Evolutionary conservation across 1,140 invertebrate species (phyloP), one percentile per base, ranked within the genome.

Genomic region (Euura lappo): DNA sequence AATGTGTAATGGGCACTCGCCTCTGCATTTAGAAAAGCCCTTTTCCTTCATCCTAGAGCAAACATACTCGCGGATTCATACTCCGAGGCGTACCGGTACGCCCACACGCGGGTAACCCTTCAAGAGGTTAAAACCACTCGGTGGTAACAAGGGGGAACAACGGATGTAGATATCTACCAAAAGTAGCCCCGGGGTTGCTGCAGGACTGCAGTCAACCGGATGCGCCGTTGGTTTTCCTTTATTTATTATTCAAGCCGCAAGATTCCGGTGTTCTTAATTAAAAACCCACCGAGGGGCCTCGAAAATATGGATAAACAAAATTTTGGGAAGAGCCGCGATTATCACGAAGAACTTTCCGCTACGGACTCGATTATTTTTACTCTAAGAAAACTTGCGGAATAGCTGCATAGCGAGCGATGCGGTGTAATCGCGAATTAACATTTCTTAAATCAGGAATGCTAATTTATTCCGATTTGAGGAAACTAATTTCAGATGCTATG

Each of bases 1-100:
- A 83, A 82, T 82, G 81, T 83, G 80, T 84, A 84, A 84, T 83
- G 82, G 82, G 82, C 81, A 81, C 81, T 82, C 80, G 75, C 79
- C 70, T 73, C 75, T 71, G 78, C 74, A 75, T 76, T 79, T 77
- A 78, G 73, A 78, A 81, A 83, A 75, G 77, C 80, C 79, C 81
- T 77, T 28, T 28, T 68, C 44, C 44, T 60, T 60, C 51, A 60
- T 60, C 51, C 51, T 60, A 60, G 71, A 71, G 71, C 51, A 77
- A 77, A 77, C 69, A 60, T 60, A 60, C 51, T 60, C 51, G 51
- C 13, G 4, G 51, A 60, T 60, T 60, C 51, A 60, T 60, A 60
- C 51, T 60, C 28, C 28, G 28, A 28, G 28, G 28, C 28, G 28
- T 28, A 28, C 28, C 28, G 28, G 28, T 28, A 28, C 13, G 51